Evolutionary conservation across 2,113 vertebrate genomes (phyloP), one percentile per base, ranked within the genome.

Genomic region (Picathartes gymnocephalus): DNA sequence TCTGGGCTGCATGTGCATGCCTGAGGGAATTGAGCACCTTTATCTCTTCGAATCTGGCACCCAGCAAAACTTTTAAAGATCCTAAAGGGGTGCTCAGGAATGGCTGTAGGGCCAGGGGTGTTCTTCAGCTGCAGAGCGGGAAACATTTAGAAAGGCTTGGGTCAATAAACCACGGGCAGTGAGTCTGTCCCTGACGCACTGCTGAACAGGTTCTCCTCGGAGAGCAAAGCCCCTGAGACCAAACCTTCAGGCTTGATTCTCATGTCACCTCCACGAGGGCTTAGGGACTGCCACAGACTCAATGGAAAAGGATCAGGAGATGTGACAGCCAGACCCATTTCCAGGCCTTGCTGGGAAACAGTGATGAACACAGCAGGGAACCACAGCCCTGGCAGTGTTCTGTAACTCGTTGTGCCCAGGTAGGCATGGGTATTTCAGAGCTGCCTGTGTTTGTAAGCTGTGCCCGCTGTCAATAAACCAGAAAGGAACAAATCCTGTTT

Each of bases 81-180:
- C 45, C 53, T 45, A 18, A 60, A 19, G 19, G 11, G 7, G 3
- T 45, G 40, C 18, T 87, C 21, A 37, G 69, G 50, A 15, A 13
- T 0, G 15, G 68, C 31, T 69, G 51, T 4, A 24, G 27, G 65
- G 35, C 21, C 45, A 37, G 45, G 37, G 56, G 10, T 50, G 31
- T 6, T 45, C 47, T 45, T 39, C 31, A 48, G 42, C 54, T 81
- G 78, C 39, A 70, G 80, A 14, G 21, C 2, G 47, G 35, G 23
- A 78, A 78, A 14, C 5, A 6, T 66, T 90, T 45, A 62, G 66
- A 73, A 82, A 64, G 25, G 7, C 10, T 57, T 28, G 33, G 45
- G 30, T 66, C 33, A 22, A 48, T 4, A 12, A 12, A 14, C 11
- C 44, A 40, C 0, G 0, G 14, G 20, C 37, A 60, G 28, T 0